Conservation (phyloP, 2,113 vertebrate genomes). For the Sialia sialis region DNA sequence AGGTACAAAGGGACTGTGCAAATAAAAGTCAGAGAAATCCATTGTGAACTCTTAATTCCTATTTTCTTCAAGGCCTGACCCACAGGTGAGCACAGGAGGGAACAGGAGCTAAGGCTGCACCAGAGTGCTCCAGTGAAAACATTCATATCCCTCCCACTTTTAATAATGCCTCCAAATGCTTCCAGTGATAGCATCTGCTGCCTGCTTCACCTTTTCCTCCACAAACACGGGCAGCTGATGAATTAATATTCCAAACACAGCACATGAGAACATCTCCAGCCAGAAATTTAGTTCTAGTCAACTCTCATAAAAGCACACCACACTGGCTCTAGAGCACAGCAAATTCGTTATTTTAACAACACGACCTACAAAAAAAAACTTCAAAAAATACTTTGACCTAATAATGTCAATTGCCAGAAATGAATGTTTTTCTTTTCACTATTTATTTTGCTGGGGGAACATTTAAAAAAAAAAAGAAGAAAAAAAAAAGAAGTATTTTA, state of each 20-base stretch:
- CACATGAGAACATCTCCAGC: neutral
- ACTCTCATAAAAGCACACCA: neutral
- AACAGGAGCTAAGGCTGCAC: rapidly evolving
- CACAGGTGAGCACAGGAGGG: neutral
- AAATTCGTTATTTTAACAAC: slow-evolving; percentile 3
- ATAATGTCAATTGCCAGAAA: slow-evolving; percentile 45
- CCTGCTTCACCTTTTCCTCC: neutral
- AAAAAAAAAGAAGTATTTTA: neutral
- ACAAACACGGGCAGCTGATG: neutral
- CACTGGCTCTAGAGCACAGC: neutral
- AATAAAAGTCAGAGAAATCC: neutral
- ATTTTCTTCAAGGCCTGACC: neutral
- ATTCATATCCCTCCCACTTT: neutral
- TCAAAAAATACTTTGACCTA: slow-evolving; percentile 38
- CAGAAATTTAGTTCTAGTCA: neutral
- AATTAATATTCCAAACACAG: neutral
- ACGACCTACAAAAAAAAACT: neutral
- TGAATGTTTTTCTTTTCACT: neutral
- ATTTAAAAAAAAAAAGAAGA: too few relatives aligned
- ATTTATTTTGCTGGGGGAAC: neutral
- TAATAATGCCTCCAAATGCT: neutral
- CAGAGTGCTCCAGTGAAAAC: neutral
- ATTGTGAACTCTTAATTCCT: neutral
- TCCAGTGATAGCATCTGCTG: neutral
- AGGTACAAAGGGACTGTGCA: neutral